Percentiles rank a stretch among this genome's conserved stretches.
These are phyloP conservation scores for Cacoxenus indagator DNA, from an alignment of 2,888 invertebrate species.

Conservation along the genomic window DNA sequence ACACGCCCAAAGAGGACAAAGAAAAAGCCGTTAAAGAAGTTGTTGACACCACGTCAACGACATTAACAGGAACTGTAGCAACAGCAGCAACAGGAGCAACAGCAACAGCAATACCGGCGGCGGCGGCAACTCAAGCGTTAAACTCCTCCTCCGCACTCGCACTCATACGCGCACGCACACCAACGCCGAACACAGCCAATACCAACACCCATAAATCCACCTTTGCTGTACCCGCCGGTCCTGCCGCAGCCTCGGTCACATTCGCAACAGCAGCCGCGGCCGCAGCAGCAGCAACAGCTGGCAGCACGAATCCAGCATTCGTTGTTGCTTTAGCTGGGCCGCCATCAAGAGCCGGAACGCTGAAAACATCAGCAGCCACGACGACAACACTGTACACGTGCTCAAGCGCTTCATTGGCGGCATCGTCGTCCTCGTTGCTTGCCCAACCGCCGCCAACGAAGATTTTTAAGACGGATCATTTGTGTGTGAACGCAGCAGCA, in stretches of 20 bases:
- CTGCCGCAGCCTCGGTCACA: conserved; percentile 50
- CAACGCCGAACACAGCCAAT: neutral
- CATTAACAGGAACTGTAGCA: conserved; percentile 21
- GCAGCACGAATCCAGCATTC: conserved; percentile 21
- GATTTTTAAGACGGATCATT: conserved; percentile 69
- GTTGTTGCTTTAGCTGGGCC: conserved; percentile 26
- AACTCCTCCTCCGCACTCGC: conserved; percentile 12
- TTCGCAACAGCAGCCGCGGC: conserved; percentile 39
- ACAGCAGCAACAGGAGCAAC: conserved; percentile 16
- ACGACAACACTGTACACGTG: conserved; percentile 60
- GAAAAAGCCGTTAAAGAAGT: neutral
- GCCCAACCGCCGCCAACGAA: conserved; percentile 67
- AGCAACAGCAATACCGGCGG: conserved; percentile 25
- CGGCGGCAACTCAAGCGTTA: conserved; percentile 14
- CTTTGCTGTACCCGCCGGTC: conserved; percentile 38
- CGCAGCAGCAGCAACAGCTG: conserved; percentile 42
- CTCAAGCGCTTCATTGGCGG: conserved; percentile 53
- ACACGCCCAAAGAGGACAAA: conserved; percentile 6
- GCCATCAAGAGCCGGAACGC: conserved; percentile 26
- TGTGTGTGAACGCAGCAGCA: conserved; percentile 61
- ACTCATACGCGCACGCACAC: conserved; percentile 15
- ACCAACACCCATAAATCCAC: conserved; percentile 36
- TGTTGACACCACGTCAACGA: neutral
- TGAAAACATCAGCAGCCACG: conserved; percentile 7
- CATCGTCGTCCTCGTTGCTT: conserved; percentile 58